phyloP scores from a whole-genome alignment of 2,888 invertebrate species.

The Camptogramma bilineatum region DNA sequence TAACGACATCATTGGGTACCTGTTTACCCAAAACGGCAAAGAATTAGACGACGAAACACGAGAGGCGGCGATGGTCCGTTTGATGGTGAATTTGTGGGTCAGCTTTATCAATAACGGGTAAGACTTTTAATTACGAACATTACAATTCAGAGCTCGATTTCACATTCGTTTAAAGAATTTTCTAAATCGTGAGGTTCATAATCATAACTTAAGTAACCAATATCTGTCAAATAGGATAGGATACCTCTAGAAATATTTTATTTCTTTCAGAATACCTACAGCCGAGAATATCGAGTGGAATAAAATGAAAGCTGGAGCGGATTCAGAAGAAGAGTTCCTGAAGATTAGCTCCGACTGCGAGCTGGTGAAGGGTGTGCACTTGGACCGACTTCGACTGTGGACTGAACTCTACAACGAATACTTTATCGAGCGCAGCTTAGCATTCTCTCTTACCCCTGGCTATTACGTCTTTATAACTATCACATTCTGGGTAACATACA shows the following conservation, averaged over 20 bases:
- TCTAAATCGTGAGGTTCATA: background rate
- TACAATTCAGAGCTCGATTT: background rate
- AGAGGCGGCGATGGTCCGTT: conserved; percentile 51
- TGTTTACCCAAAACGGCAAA: conserved; percentile 67
- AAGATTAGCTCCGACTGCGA: conserved; percentile 50
- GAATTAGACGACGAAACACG: conserved; percentile 41
- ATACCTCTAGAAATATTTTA: background rate
- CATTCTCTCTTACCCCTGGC: conserved; percentile 19
- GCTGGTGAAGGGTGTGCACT: conserved; percentile 55
- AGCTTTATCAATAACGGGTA: conserved; percentile 85
- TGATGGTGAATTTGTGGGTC: conserved; percentile 63
- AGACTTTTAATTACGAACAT: conserved; percentile 26
- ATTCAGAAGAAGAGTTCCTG: conserved; percentile 61
- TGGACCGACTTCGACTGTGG: conserved; percentile 63
- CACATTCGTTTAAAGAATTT: no score
- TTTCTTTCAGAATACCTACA: conserved; percentile 59
- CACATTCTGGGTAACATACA: conserved; percentile 40
- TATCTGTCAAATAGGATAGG: background rate
- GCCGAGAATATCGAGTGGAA: conserved; percentile 55
- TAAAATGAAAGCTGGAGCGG: conserved; percentile 46
- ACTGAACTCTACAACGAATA: conserved; percentile 63
- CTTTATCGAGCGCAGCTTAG: conserved; percentile 60
- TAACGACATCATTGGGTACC: conserved; percentile 83
- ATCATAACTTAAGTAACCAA: background rate
- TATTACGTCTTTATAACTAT: conserved; percentile 35